Evolutionary conservation across 1,140 invertebrate species (phyloP).

Genomic region (Aporrectodea caliginosa): DNA sequence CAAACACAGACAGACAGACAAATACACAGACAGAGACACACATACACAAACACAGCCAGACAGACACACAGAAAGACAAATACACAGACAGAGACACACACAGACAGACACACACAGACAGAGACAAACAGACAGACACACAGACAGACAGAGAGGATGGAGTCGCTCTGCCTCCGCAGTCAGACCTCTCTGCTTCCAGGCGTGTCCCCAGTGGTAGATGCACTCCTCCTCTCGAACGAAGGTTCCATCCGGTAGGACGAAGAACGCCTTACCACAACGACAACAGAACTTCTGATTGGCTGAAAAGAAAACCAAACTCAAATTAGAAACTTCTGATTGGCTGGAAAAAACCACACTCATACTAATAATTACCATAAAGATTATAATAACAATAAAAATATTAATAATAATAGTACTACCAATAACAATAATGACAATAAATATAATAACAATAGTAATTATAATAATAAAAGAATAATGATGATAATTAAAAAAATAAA

Average conservation of each 20-base stretch:
- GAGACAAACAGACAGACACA: not conserved
- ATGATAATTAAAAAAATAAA: too few relatives aligned
- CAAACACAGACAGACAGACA: too few relatives aligned
- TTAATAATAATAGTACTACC: too few relatives aligned
- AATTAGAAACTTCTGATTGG: too few relatives aligned
- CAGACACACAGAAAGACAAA: not conserved
- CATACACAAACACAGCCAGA: not conserved
- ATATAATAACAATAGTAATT: too few relatives aligned
- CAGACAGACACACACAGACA: not conserved
- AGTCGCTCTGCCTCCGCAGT: not conserved
- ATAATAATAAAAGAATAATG: too few relatives aligned
- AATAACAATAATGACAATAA: too few relatives aligned
- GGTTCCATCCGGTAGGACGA: slow-evolving; percentile 71
- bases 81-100: not conserved
- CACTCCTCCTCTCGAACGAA: slow-evolving; percentile 71
- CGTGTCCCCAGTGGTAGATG: slow-evolving; percentile 83
- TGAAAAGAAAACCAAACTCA: slow-evolving; percentile 35
- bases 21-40: too few relatives aligned
- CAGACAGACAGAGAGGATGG: not conserved
- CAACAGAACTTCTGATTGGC: slow-evolving; percentile 68
- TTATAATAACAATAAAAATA: too few relatives aligned
- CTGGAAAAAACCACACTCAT: too few relatives aligned
- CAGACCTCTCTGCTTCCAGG: slow-evolving; percentile 72
- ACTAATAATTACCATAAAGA: too few relatives aligned
- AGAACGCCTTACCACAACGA: slow-evolving; percentile 75